These are phyloP conservation scores for Pampus argenteus DNA, from an alignment of 2,797 vertebrate genomes.

Conservation along the genomic window DNA sequence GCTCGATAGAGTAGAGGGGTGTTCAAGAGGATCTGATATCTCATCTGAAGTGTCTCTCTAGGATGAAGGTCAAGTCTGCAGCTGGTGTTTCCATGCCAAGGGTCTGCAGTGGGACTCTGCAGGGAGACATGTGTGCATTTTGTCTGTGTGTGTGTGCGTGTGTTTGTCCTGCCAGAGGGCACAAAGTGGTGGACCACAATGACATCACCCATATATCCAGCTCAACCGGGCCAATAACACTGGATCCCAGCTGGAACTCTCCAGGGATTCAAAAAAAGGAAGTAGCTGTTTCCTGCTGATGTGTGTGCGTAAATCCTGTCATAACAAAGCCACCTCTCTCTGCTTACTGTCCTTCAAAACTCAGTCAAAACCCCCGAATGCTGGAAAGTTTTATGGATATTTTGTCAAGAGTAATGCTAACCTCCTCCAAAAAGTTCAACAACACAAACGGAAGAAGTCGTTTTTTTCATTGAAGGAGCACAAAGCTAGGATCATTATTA, in stretches of 20 bases:
- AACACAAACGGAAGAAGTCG: conserved; percentile 32
- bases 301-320: conserved; percentile 60
- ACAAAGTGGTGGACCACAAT: conserved; percentile 50
- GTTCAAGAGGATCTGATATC: conserved; percentile 66
- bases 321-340: conserved; percentile 62
- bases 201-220: conserved; percentile 64
- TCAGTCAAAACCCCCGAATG: conserved; percentile 30
- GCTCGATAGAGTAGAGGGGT: conserved; percentile 43
- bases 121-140: conserved; percentile 35
- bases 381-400: conserved; percentile 20
- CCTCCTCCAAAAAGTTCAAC: conserved; percentile 27
- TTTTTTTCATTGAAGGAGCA: conserved; percentile 12
- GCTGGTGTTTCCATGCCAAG: conserved; percentile 59
- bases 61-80: conserved; percentile 63
- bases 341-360: conserved; percentile 59
- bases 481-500: conserved; percentile 13
- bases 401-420: conserved; percentile 18
- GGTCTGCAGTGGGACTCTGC: conserved; percentile 28
- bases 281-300: conserved; percentile 85
- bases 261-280: conserved; percentile 66
- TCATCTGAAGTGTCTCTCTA: conserved; percentile 63
- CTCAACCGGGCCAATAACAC: conserved; percentile 52
- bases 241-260: conserved; percentile 57
- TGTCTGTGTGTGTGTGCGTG: conserved; percentile 24
- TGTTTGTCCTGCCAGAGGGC: conserved; percentile 31